Base-by-base conservation (phyloP, 2,113 vertebrate genomes). In the Percina caprodes region DNA sequence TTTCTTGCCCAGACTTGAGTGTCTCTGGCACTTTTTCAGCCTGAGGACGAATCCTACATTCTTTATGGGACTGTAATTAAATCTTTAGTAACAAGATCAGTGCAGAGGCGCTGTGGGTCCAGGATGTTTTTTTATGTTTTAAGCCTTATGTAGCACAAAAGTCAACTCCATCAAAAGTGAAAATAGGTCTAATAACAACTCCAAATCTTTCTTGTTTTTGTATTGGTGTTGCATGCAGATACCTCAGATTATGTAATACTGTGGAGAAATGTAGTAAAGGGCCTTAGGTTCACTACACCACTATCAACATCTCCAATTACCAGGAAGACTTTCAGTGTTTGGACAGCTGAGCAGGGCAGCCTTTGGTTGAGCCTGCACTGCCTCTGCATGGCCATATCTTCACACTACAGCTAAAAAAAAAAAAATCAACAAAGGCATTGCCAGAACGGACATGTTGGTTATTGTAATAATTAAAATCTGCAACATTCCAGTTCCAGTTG, bases 1-100 rank as follows among this genome's bases (percentile, higher is more conserved):
- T 62, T 60, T 74, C 70, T 55, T 86, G 84, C 39, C 30, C 39
- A 39, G 51, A 73, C 67, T 76, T 83, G 48, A 80, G 82, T 62
- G 61, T 73, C 61, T 35, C 39, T 35, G 54, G 15, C 49, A 67
- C 45, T 72, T 16, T 54, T 66, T 80, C 4, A 55, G 26, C 42
- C 5, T 58, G n/a, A 70, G 48, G 23, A 63, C 72, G 67, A n/a
- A 72, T 52, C 18, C 45, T 23, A 4, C 65, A 76, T 76, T 85
- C 49, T 52, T n/a, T 46, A n/a, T 51, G 8, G 55, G 56, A 15
- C 23, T 78, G 62, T 56, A 46, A 75, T 11, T 51, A 2, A 8
- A 66, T 48, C 45, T 55, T 24, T 66, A 35, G 49, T 39, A 46
- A 16, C 24, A 66, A 66, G 46, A 39, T 79, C 7, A 45, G 30